phyloP scores from a whole-genome alignment of 2,797 vertebrate genomes.

The Decapterus maruadsi region DNA sequence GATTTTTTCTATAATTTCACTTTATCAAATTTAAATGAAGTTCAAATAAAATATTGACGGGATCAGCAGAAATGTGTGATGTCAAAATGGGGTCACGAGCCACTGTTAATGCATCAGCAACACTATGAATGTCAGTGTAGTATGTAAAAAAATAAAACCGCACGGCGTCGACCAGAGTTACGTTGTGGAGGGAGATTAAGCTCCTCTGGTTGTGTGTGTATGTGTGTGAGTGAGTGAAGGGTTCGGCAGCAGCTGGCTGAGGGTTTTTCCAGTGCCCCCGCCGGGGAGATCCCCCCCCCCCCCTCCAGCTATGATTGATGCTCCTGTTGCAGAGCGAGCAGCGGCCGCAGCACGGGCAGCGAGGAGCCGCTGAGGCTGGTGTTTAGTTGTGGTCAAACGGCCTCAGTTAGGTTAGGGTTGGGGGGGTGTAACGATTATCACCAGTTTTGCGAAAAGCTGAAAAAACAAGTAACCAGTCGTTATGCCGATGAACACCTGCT shows the following conservation, averaged over 20 bases:
- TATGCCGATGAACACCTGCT: neutral
- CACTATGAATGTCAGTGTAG: too few relatives aligned
- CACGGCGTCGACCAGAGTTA: conserved; percentile 56
- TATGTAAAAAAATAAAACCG: too few relatives aligned
- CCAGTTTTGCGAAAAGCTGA: too few relatives aligned
- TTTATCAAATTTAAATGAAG: too few relatives aligned
- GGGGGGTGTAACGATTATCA: too few relatives aligned
- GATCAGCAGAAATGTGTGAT: too few relatives aligned
- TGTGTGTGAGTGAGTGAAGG: conserved; percentile 54
- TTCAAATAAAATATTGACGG: too few relatives aligned
- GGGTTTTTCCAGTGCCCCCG: conserved; percentile 54
- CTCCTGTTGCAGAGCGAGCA: conserved; percentile 78
- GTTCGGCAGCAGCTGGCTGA: conserved; percentile 69
- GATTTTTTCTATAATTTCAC: too few relatives aligned
- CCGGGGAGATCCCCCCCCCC: conserved; percentile 74
- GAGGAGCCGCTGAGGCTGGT: conserved; percentile 75
- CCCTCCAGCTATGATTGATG: conserved; percentile 83
- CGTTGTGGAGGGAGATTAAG: conserved; percentile 57
- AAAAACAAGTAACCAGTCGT: conserved; percentile 23
- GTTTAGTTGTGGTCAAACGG: conserved; percentile 85
- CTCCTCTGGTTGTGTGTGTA: conserved; percentile 32
- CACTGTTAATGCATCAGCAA: too few relatives aligned
- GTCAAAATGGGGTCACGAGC: too few relatives aligned
- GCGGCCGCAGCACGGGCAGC: conserved; percentile 72
- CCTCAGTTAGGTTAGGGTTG: too few relatives aligned